phyloP scores from a whole-genome alignment of 2,797 vertebrate species.

The Trematomus bernacchii region DNA sequence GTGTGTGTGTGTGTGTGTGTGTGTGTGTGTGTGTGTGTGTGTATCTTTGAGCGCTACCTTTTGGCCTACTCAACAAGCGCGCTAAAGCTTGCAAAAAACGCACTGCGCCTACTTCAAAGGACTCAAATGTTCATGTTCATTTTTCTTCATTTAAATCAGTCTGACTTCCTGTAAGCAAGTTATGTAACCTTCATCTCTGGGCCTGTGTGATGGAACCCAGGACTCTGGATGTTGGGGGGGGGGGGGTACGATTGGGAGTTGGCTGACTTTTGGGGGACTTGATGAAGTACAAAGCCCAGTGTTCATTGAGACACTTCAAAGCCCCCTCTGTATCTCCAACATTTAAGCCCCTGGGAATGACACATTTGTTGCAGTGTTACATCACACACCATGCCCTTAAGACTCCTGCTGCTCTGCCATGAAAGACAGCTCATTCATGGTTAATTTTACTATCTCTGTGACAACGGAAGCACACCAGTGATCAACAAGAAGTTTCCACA shows the following conservation, averaged over 20 bases:
- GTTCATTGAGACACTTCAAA: slow-evolving; percentile 84
- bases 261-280: slow-evolving; percentile 53
- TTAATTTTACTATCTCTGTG: slow-evolving; percentile 71
- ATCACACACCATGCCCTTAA: slow-evolving; percentile 73
- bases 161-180: slow-evolving; percentile 62
- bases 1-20: background rate
- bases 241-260: slow-evolving; percentile 23
- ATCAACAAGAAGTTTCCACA: slow-evolving; percentile 49
- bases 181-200: slow-evolving; percentile 71
- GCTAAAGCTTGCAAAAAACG: slow-evolving; percentile 40
- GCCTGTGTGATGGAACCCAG: slow-evolving; percentile 70
- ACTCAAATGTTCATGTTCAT: slow-evolving; percentile 38
- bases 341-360: slow-evolving; percentile 77
- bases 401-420: slow-evolving; percentile 63
- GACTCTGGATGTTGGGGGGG: slow-evolving; percentile 20
- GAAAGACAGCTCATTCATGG: slow-evolving; percentile 75
- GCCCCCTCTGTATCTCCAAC: slow-evolving; percentile 71
- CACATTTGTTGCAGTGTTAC: slow-evolving; percentile 80
- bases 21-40: slow-evolving; percentile 12
- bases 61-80: slow-evolving; percentile 24
- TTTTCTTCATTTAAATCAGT: slow-evolving; percentile 66
- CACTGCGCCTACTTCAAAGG: slow-evolving; percentile 45
- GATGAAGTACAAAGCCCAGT: slow-evolving; percentile 78
- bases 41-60: slow-evolving; percentile 16
- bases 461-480: slow-evolving; percentile 54